Conservation (phyloP, 92 coral and sea anemone genomes). For the Diadumene lineata region DNA sequence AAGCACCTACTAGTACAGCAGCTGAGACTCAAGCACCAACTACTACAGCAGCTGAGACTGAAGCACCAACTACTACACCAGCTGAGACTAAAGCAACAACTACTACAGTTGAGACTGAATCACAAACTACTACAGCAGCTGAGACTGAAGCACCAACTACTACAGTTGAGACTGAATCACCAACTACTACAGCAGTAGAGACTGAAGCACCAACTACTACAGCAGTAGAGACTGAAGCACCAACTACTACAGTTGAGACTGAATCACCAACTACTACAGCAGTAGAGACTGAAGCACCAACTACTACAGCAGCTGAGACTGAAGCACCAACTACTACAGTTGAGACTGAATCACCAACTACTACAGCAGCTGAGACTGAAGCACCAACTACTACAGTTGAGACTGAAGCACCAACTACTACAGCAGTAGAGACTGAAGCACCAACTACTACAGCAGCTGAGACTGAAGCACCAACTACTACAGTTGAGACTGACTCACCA, state of each 20-base stretch:
- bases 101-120: too few relatives aligned
- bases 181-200: constrained; percentile 10
- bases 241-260: not conserved
- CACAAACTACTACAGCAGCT: too few relatives aligned
- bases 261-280: constrained; percentile 2
- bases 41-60: too few relatives aligned
- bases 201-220: constrained; percentile 15
- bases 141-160: constrained; percentile 15
- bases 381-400: constrained; percentile 9
- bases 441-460: not conserved
- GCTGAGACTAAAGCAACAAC: too few relatives aligned
- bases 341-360: constrained; percentile 4
- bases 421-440: not conserved
- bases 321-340: not conserved
- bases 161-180: not conserved
- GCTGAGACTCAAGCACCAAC: too few relatives aligned
- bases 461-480: not conserved
- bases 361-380: not conserved
- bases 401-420: not conserved
- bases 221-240: not conserved
- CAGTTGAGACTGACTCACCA: not conserved
- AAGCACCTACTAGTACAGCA: too few relatives aligned
- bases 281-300: not conserved
- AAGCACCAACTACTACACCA: too few relatives aligned
- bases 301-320: not conserved